A percentile compares a stretch with the other conserved stretches of the same genome.
phyloP scores from a whole-genome alignment of 2,113 vertebrate genomes.

The Crotalus horridus region DNA sequence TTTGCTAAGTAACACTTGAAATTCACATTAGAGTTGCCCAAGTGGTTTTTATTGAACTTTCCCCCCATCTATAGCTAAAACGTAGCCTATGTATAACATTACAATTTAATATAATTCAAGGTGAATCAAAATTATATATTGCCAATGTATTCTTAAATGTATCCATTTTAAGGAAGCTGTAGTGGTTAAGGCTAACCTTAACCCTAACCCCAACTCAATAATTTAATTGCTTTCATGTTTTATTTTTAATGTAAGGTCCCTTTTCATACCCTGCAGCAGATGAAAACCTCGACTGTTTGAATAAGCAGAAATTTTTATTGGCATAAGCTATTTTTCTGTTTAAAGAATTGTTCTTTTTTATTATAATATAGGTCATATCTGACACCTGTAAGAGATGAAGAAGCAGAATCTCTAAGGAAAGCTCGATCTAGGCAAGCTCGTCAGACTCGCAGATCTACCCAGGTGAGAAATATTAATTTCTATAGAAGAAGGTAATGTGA shows the following conservation, averaged over 20 bases:
- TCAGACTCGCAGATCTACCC: constrained; percentile 90
- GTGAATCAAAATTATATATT: neutral
- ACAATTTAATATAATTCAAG: neutral
- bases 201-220: neutral
- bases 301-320: neutral
- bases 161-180: neutral
- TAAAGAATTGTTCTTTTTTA: constrained; percentile 9
- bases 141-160: neutral
- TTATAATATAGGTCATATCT: constrained; percentile 70
- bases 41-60: neutral
- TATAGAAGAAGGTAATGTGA: fast-evolving
- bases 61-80: neutral
- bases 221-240: neutral
- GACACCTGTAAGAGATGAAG: constrained; percentile 87
- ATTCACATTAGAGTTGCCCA: neutral
- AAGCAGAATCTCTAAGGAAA: constrained; percentile 90
- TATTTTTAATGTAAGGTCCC: neutral
- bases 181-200: neutral
- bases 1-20: neutral
- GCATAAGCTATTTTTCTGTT: constrained; percentile 4
- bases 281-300: neutral
- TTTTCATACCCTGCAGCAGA: neutral
- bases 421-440: constrained; percentile 89
- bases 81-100: neutral
- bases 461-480: constrained; percentile 66